Evolutionary conservation across 2,797 vertebrate genomes (phyloP).

Genomic region (Phylloscopus collybita): DNA sequence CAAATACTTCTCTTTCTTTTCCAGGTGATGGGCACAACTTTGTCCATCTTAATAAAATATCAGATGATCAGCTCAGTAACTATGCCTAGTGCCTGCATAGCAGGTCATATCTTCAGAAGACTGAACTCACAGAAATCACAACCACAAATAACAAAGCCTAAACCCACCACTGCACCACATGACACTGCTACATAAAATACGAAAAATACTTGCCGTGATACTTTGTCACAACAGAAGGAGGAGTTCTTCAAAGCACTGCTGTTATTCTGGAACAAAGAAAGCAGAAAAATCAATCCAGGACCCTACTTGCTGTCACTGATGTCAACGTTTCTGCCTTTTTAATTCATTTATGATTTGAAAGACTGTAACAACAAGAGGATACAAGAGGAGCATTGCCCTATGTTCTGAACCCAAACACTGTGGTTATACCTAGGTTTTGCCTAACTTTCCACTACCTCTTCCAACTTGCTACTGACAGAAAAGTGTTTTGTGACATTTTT

Average conservation of each 20-base stretch:
- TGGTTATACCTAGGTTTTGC: background rate
- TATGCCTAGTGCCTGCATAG: background rate
- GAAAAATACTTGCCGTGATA: slow-evolving; percentile 66
- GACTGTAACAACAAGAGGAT: background rate
- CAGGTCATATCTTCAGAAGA: background rate
- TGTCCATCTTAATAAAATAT: background rate
- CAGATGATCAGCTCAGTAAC: background rate
- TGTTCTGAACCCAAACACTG: background rate
- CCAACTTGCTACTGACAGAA: background rate
- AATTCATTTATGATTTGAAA: background rate
- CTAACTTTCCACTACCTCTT: background rate
- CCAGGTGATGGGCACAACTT: background rate
- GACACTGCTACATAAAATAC: background rate
- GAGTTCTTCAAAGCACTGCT: slow-evolving; percentile 4
- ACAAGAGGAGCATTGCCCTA: background rate
- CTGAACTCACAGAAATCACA: background rate
- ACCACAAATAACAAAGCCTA: background rate
- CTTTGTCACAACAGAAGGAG: slow-evolving; percentile 58
- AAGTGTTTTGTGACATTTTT: background rate
- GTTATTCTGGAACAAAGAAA: slow-evolving; percentile 61
- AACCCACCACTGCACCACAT: fast-evolving
- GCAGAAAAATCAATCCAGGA: background rate
- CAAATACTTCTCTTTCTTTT: background rate
- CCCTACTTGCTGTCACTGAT: background rate
- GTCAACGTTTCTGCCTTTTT: background rate